Base-by-base conservation (phyloP, 1,140 invertebrate genomes). In the Drosophila aff. region DNA sequence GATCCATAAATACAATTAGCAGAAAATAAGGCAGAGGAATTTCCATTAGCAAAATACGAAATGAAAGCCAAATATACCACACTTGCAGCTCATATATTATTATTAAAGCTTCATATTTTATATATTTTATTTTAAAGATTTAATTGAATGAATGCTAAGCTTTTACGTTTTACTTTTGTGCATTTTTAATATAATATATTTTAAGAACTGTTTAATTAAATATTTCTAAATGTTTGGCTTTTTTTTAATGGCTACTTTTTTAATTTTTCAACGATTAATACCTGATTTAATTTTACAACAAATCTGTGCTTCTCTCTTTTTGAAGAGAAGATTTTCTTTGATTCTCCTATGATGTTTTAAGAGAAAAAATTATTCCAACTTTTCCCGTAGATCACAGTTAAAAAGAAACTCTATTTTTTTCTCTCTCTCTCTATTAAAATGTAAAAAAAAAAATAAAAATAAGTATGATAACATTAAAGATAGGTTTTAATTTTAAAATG, bases 1-100 rank as follows among this genome's bases (percentile, higher is more conserved):
- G 52, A 38, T 16, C 15, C 21, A 38, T 38, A 38, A 55, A 55
- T 16, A 23, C 21, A 55, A 55, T 55, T 55, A n/a, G 4, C 33
- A 23, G 53, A 49, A 49, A 49, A 49, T 49, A 38, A 23, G 33
- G 13, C 33, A 36, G 23, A 55, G 15, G 21, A 10, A 55, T 23
- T 55, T 40, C 10, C 21, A 40, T n/a, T 33, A 6, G 52, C 16
- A 3, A 23, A 55, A 16, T 23, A 18, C 44, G 11, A 15, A 6
- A 49, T 26, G 7, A 26, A 26, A 49, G 15, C 15, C 4, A 26
- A 26, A 49, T 47, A 26, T 49, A 8, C 4, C 6, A 23, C 13
- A 47, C 21, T 47, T 15, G 21, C 7, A 16, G 13, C 21, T 23
- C 21, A 15, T 15, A 23, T 16, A 15, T 16, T 26, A 47, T 26